Base-by-base conservation (phyloP, 35 echinoderm and acorn worm species). In the Ptychodera flava region DNA sequence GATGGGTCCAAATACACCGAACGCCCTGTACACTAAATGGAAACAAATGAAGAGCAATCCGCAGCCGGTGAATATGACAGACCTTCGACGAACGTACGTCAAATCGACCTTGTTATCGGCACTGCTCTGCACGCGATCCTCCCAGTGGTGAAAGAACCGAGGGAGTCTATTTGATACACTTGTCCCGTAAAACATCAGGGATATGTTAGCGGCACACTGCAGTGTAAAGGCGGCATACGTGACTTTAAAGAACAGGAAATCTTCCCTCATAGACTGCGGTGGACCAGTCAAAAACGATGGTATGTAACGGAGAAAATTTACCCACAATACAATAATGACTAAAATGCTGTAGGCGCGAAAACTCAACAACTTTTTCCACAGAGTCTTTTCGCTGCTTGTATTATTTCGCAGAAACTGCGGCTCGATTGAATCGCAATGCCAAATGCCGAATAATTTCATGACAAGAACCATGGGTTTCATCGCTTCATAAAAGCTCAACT, bases 181-280 rank as follows among this genome's bases (percentile, higher is more conserved):
- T 15, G 86, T 83, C 1, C 78, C 86, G 34, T 36, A 89, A 81
- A 89, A 92, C 35, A 92, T 92, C 0, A 89, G 83, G 15, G 78
- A 82, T 35, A 77, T 37, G 79, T 95, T 95, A 36, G 89, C 90
- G 87, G 93, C 86, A 82, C 90, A 89, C 85, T 95, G 93, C 35
- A 95, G 33, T 33, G 88, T 34, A 53, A 95, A 92, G 16, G 79
- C 75, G 0, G 53, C 29, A 76, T 92, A 95, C 16, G 92, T 95
- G 1, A 95, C 82, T 78, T 95, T 95, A 45, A 88, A 83, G 80
- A 89, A 92, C 0, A 95, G 84, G 16, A 80, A 53, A 0, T 76
- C 76, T 31, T 90, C 83, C 35, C 83, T 84, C 22, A 90, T 32
- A 12, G 45, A 6, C 6, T 64, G 6, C 31, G 45, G 77, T 0